These are phyloP conservation scores for Drosophila fulvimacula DNA, from an alignment of 2,888 invertebrate genomes.

Conservation along the genomic window DNA sequence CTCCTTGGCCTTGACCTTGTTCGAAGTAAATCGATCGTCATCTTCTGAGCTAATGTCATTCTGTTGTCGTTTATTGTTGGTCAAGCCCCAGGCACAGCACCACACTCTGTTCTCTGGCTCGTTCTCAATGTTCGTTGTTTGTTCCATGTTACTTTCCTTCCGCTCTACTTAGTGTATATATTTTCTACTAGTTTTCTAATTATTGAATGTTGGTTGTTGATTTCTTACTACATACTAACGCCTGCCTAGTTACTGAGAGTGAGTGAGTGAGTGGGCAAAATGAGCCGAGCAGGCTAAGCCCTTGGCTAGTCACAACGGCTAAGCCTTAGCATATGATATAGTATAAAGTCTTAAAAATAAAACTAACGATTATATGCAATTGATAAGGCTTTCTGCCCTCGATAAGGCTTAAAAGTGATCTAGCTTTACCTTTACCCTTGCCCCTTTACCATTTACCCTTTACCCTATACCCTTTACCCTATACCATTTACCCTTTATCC, in stretches of 20 bases:
- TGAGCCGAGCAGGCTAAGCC: too few species aligned
- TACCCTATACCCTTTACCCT: too few species aligned
- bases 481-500: too few species aligned
- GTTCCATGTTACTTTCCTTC: slow-evolving; percentile 19
- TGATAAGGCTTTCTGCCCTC: not conserved
- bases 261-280: too few species aligned
- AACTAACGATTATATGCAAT: not conserved
- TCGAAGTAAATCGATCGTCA: not conserved
- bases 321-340: not conserved
- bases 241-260: slow-evolving; percentile 10
- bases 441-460: too few species aligned
- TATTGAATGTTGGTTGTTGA: not conserved
- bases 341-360: not conserved
- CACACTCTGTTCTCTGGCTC: slow-evolving; percentile 19
- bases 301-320: not conserved
- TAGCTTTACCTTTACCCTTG: not conserved
- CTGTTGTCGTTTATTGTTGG: not conserved
- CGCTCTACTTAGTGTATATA: not conserved
- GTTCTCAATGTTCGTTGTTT: not conserved
- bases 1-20: slow-evolving; percentile 26
- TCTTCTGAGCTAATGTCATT: not conserved
- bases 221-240: not conserved
- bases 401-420: too few species aligned
- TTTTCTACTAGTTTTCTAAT: not conserved
- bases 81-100: slow-evolving; percentile 48